These are phyloP conservation scores for Drosophila fuyamai DNA, from an alignment of 1,140 invertebrate genomes.

Conservation along the genomic window DNA sequence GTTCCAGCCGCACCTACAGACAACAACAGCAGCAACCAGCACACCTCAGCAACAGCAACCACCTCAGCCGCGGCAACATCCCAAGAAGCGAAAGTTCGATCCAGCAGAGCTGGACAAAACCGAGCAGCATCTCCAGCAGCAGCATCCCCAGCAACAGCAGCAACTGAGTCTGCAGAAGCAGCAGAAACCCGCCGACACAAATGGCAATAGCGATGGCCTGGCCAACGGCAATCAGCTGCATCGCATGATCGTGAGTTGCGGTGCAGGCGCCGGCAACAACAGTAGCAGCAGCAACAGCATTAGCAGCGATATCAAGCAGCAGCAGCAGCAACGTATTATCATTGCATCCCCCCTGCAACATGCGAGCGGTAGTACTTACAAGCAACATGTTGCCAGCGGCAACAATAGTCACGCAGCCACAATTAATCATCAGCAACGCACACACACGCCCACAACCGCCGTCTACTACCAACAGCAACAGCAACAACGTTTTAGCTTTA, in stretches of 20 bases:
- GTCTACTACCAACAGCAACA: constrained; percentile 63
- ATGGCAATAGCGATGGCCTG: constrained; percentile 56
- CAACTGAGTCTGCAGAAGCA: constrained; percentile 43
- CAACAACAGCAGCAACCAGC: constrained; percentile 66
- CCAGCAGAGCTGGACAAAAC: constrained; percentile 92
- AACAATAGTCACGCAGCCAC: constrained; percentile 57
- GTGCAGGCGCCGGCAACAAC: constrained; percentile 67
- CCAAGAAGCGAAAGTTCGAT: constrained; percentile 95
- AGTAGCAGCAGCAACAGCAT: constrained; percentile 32
- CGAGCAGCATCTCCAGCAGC: constrained; percentile 77
- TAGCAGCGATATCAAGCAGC: constrained; percentile 53
- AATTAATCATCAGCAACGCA: constrained; percentile 70
- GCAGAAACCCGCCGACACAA: constrained; percentile 47
- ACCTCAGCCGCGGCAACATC: constrained; percentile 89
- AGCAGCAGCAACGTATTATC: constrained; percentile 69
- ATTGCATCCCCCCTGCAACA: constrained; percentile 71
- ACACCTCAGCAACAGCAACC: constrained; percentile 69
- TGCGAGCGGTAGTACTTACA: constrained; percentile 61
- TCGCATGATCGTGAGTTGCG: constrained; percentile 68
- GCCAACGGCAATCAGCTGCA: constrained; percentile 65
- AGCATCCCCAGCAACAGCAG: constrained; percentile 48
- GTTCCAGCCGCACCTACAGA: constrained; percentile 74
- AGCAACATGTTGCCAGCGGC: constrained; percentile 67
- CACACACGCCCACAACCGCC: constrained; percentile 60
- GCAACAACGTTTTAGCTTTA: constrained; percentile 75